Evolutionary conservation across 1,140 invertebrate species (phyloP), one percentile per base, ranked within the genome.

Genomic region (Brachionus plicatilis): DNA sequence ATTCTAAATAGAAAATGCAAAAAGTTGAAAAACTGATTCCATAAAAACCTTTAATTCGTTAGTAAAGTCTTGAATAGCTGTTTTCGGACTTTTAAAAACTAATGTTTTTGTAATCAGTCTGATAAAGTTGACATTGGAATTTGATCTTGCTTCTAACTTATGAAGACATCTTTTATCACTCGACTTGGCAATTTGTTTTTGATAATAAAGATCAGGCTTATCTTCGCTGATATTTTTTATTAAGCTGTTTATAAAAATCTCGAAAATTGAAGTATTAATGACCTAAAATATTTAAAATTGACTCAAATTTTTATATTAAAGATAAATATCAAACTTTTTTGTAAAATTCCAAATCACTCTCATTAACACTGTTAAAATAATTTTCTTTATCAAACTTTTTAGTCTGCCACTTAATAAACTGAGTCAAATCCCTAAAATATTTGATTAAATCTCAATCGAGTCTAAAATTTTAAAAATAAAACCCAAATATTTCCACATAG

Each of bases 401-500:
- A 2, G 68, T 41, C 29, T 76, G 43, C 24, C 47, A 47, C 47
- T 76, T 76, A 8, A 76, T 27, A 53, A 76, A 76, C 17, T 50
- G 41, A 5, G 17, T 27, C 41, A 76, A 76, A 24, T 76, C 72
- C 14, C 72, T 76, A 43, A 41, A 29, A 14, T 29, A 29, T 29
- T 29, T 29, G 14, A 0, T 41, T 43, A 20, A 41, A 41, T 45
- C 43, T 37, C 33, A 37, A 37, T 37, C 33, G 6, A 37, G 33
- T 37, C 33, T 37, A 45, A 70, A 37, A 70, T 9, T 37, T 37
- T 17, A 41, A 37, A 3, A 72, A 20, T 9, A 33, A 37, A 56
- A 80, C 76, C 76, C 76, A 43, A 80, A 80, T 17, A 80, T 56
- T 53, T 65, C 33, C 4, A 80, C 76, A 53, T 41, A 80, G 20